Evolutionary conservation across 2,797 vertebrate genomes (phyloP).

Genomic region (Rhynchotus rufescens): DNA sequence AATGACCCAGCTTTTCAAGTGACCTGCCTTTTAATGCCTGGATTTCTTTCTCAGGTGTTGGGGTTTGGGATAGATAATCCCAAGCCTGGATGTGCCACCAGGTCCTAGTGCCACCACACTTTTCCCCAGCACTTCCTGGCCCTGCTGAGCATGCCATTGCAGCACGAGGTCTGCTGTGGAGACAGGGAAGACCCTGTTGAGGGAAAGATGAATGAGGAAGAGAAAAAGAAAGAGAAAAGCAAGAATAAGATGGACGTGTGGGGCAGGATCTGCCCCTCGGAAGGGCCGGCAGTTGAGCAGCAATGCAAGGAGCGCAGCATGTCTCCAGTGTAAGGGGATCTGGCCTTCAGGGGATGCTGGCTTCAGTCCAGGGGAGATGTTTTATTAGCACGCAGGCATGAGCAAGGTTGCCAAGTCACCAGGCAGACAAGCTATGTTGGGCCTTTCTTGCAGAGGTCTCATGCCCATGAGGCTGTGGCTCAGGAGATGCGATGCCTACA

Average conservation of each 20-base stretch:
- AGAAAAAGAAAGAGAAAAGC: neutral
- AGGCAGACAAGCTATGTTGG: constrained; percentile 42
- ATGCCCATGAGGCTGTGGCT: neutral
- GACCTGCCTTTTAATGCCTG: neutral
- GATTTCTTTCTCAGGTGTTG: neutral
- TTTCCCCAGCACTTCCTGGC: neutral
- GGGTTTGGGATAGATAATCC: neutral
- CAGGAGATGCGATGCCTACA: neutral
- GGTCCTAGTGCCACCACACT: neutral
- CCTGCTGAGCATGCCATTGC: neutral
- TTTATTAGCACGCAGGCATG: neutral
- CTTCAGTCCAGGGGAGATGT: constrained; percentile 26
- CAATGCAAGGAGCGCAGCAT: neutral
- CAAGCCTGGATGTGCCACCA: fast-evolving
- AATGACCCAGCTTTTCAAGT: neutral
- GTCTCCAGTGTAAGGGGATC: constrained; percentile 23
- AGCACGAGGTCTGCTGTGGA: fast-evolving
- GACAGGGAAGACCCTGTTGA: neutral
- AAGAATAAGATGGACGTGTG: neutral
- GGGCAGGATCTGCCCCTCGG: neutral
- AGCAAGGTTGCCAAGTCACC: constrained; percentile 59
- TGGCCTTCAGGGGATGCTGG: neutral
- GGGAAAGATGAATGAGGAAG: neutral
- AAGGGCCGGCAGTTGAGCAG: neutral
- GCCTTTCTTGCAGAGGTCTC: neutral